Evolutionary conservation across 2,888 invertebrate genomes (phyloP).

Genomic region (Leucophora obtusa): DNA sequence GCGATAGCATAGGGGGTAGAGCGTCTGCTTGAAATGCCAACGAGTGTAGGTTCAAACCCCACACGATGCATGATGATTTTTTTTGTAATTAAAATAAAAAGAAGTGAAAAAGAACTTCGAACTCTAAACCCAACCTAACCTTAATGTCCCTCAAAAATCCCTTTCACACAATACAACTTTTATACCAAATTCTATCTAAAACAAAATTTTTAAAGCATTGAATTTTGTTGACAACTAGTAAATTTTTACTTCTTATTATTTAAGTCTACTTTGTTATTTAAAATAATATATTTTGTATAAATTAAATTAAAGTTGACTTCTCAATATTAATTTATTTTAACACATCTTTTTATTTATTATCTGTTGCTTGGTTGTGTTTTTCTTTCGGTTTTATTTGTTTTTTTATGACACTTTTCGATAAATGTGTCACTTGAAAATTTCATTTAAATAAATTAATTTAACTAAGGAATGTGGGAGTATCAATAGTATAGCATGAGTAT

Average conservation of each 20-base stretch:
- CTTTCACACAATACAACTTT: no score
- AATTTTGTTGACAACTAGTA: no score
- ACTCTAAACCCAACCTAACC: no score
- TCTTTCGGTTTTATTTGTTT: constrained; percentile 47
- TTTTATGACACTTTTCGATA: constrained; percentile 65
- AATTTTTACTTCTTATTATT: not conserved
- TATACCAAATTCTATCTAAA: no score
- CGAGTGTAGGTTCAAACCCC: no score
- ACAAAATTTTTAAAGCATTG: no score
- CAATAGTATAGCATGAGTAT: constrained; percentile 24
- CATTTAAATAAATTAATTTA: constrained; percentile 62
- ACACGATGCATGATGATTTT: no score
- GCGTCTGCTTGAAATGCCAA: no score
- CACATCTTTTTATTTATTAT: constrained; percentile 42
- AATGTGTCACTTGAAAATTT: constrained; percentile 62
- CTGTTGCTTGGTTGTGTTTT: constrained; percentile 22
- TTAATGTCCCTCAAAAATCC: no score
- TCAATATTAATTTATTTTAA: constrained; percentile 53
- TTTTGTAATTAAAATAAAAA: no score
- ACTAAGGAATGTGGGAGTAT: constrained; percentile 63
- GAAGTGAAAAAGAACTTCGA: no score
- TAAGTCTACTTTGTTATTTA: not conserved
- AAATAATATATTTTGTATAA: constrained; percentile 8
- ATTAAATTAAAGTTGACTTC: constrained; percentile 36
- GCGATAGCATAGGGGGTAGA: no score